Conservation (phyloP, 2,888 invertebrate genomes). For the Pycnomerus fuliginosus region DNA sequence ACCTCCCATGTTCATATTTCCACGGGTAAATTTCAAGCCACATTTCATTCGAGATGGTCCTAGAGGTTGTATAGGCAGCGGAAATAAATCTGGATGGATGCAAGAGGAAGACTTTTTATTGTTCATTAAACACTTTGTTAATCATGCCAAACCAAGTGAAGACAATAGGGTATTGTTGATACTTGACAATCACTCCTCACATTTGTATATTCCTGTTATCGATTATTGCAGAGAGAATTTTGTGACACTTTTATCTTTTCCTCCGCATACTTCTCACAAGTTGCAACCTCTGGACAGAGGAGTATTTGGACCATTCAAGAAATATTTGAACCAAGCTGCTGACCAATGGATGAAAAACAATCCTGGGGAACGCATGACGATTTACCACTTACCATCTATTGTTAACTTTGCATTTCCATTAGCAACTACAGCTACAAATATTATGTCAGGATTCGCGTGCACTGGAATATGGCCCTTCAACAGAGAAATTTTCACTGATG, state of each 20-base stretch:
- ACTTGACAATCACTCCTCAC: slow-evolving; percentile 9
- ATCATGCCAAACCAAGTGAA: slow-evolving; percentile 31
- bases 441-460: slow-evolving; percentile 28
- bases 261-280: slow-evolving; percentile 41
- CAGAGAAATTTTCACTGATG: slow-evolving; percentile 24
- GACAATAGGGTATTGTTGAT: slow-evolving; percentile 1
- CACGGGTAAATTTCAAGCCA: slow-evolving; percentile 23
- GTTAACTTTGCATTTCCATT: slow-evolving; percentile 17
- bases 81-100: slow-evolving; percentile 37
- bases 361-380: slow-evolving; percentile 35
- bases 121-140: slow-evolving; percentile 24
- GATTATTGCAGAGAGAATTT: slow-evolving; percentile 41
- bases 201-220: slow-evolving; percentile 36
- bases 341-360: slow-evolving; percentile 21
- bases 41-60: slow-evolving; percentile 31
- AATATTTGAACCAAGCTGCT: slow-evolving; percentile 26
- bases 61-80: slow-evolving; percentile 24
- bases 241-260: slow-evolving; percentile 41
- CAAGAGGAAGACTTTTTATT: slow-evolving; percentile 25
- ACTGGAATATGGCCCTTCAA: slow-evolving; percentile 32
- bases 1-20: neutral
- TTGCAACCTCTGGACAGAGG: slow-evolving; percentile 38
- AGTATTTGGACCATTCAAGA: slow-evolving; percentile 39
- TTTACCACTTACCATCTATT: slow-evolving; percentile 20
- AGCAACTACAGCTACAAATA: slow-evolving; percentile 21